phyloP scores from a whole-genome alignment of 1,140 invertebrate genomes.

The Lepidurus arcticus region DNA sequence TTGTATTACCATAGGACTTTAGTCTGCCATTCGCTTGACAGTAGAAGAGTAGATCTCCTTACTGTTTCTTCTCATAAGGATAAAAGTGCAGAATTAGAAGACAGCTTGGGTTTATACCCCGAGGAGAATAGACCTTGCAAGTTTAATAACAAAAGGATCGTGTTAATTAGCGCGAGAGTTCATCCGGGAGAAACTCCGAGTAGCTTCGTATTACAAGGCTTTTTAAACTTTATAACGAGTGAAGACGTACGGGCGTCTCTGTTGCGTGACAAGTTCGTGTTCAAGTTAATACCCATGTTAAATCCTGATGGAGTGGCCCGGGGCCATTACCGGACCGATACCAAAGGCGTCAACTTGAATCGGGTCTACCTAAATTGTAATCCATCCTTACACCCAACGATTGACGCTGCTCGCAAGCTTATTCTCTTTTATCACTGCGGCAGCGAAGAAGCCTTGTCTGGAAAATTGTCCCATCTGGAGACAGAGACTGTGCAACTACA shows the following conservation, averaged over 20 bases:
- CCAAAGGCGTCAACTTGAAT: conserved; percentile 82
- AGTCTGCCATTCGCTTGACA: conserved; percentile 73
- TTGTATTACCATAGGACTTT: conserved; percentile 83
- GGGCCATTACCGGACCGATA: conserved; percentile 85
- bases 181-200: conserved; percentile 90
- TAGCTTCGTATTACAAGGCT: conserved; percentile 89
- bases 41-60: conserved; percentile 72
- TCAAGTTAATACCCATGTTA: conserved; percentile 86
- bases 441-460: neutral
- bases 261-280: conserved; percentile 72
- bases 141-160: conserved; percentile 67
- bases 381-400: conserved; percentile 67
- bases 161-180: conserved; percentile 82
- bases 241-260: conserved; percentile 62
- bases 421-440: conserved; percentile 56
- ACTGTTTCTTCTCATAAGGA: conserved; percentile 78
- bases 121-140: conserved; percentile 61
- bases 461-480: neutral
- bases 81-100: conserved; percentile 63
- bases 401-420: conserved; percentile 71
- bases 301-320: conserved; percentile 88
- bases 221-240: conserved; percentile 69
- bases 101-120: conserved; percentile 68
- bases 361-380: conserved; percentile 74
- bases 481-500: neutral